A percentile compares a stretch with the other conserved stretches of the same genome.
Evolutionary conservation across 2,797 vertebrate genomes (phyloP).

Genomic region (Odontamblyopus lacepedii): DNA sequence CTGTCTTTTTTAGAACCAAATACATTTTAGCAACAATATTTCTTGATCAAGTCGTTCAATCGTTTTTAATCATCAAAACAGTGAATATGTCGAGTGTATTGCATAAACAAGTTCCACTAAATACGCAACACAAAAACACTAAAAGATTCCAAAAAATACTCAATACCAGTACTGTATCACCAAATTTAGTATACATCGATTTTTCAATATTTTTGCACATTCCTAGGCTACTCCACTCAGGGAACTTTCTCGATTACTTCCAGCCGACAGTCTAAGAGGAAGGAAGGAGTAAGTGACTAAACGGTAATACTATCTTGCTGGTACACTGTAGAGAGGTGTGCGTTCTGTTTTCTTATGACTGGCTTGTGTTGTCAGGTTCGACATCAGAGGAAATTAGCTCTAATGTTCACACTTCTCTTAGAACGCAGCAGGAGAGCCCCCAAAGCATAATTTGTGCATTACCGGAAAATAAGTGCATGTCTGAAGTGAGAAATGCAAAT

Average conservation of each 20-base stretch:
- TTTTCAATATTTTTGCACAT: no score
- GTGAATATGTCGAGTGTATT: no score
- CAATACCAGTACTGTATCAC: no score
- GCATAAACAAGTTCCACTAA: no score
- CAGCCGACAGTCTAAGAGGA: neutral
- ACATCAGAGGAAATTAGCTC: constrained; percentile 23
- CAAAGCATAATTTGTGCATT: constrained; percentile 36
- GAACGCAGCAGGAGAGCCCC: constrained; percentile 40
- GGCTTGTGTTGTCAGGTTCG: constrained; percentile 24
- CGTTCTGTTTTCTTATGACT: neutral
- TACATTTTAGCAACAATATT: no score
- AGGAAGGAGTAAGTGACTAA: neutral
- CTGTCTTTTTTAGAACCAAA: no score
- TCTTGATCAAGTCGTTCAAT: no score
- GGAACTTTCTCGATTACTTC: neutral
- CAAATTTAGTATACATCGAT: no score
- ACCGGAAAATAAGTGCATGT: constrained; percentile 14
- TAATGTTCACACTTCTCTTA: constrained; percentile 22
- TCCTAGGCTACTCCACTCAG: constrained; percentile 18
- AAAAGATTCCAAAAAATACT: no score
- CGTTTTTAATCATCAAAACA: no score
- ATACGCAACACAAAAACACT: no score
- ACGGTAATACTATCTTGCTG: constrained; percentile 3
- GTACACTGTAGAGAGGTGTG: neutral
- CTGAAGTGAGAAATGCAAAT: constrained; percentile 17